Base-by-base conservation (phyloP, 2,113 vertebrate species). In the Acanthisitta chloris region DNA sequence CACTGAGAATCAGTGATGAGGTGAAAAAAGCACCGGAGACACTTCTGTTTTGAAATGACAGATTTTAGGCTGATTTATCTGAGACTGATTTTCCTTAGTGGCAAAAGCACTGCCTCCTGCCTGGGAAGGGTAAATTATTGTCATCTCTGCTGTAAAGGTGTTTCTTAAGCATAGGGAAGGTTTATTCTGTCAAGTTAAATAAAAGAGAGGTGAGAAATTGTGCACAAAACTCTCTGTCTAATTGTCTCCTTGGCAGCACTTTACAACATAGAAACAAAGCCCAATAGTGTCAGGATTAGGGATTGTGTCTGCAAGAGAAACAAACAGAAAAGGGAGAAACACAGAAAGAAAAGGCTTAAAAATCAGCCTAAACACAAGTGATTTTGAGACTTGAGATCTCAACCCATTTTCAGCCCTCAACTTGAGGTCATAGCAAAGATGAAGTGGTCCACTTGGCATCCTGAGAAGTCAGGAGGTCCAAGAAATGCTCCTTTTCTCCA, bases 281-380 rank as follows among this genome's bases (percentile, higher is more conserved):
- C 52, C 31, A 10, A 0, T 2, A 15, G 15, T 12, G 9, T 45
- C 25, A 4, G 40, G 14, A 48, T 2, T 29, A 5, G 42, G 45
- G 29, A 3, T 70, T 1, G 0, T 7, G 38, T 11, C 10, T 20
- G 57, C 17, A 1, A 19, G 17, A 80, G 72, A 74, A 74, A 3
- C 0, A 9, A 0, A 20, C 4, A 8, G 6, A 2, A 74, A 21
- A 34, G 17, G 23, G 38, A 34, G 21, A 59, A 36, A 59, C 1
- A 3, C 5, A 2, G 55, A 15, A 77, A 79, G 36, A 20, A 82
- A 62, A 51, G 13, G 5, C 24, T 55, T 46, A 62, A 34, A 61
- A 65, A 83, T 12, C 20, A 52, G 0, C 20, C 31, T 45, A 31
- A 65, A 54, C 17, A 24, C 0, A 5, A 21, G 29, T 17, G 9